Percentiles rank a stretch among this genome's conserved stretches.
Conservation (phyloP, 1,140 invertebrate genomes). For the Trachelipus rathkii region DNA sequence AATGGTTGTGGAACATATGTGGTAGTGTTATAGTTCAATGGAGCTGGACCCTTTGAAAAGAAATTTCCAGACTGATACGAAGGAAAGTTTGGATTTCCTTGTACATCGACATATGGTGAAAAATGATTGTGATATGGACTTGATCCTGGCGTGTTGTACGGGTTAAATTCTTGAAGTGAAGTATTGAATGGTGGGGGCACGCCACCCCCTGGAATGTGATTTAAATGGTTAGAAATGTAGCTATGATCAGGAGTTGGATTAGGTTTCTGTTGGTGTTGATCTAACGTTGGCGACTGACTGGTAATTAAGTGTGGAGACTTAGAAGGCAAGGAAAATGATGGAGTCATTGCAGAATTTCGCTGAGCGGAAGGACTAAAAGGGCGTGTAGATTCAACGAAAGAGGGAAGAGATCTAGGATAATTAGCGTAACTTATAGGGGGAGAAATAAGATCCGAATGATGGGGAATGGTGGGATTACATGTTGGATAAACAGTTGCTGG, state of each 20-base stretch:
- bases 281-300: constrained; percentile 26
- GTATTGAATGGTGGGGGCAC: constrained; percentile 34
- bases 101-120: constrained; percentile 7
- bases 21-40: constrained; percentile 29
- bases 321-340: constrained; percentile 32
- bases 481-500: constrained; percentile 30
- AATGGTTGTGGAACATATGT: constrained; percentile 35
- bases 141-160: constrained; percentile 26
- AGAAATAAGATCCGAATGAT: constrained; percentile 36
- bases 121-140: constrained; percentile 30
- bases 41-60: constrained; percentile 17
- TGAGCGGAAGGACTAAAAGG: constrained; percentile 33
- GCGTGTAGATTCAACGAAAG: constrained; percentile 28
- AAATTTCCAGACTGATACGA: constrained; percentile 8
- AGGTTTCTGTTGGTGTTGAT: constrained; percentile 29
- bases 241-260: constrained; percentile 31
- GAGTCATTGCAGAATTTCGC: constrained; percentile 25
- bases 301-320: constrained; percentile 30
- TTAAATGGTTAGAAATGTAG: constrained; percentile 26
- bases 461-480: constrained; percentile 26
- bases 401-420: constrained; percentile 32
- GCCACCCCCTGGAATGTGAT: constrained; percentile 19
- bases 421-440: constrained; percentile 36
- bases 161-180: constrained; percentile 30
- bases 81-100: constrained; percentile 8